These are phyloP conservation scores for Eristalinus sepulchralis DNA, from an alignment of 2,888 invertebrate species.

Conservation along the genomic window DNA sequence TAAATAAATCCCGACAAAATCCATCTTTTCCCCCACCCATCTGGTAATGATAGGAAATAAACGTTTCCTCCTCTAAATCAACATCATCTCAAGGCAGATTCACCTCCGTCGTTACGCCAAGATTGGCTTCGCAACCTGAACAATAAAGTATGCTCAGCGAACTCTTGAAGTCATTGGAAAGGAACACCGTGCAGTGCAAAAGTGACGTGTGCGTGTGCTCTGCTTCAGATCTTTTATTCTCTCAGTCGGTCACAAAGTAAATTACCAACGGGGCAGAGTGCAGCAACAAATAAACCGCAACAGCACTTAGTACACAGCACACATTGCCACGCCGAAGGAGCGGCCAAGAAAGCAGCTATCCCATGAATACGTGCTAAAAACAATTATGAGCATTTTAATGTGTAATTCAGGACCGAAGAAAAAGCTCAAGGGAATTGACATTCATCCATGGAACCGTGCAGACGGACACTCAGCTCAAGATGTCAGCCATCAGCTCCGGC, in stretches of 20 bases:
- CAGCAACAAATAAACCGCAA: constrained; percentile 5
- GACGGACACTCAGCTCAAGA: constrained; percentile 26
- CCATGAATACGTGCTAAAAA: constrained; percentile 49
- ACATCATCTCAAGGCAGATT: no score
- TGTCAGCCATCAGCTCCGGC: constrained; percentile 22
- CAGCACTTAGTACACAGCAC: background rate
- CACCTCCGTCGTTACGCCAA: no score
- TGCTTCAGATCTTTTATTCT: background rate
- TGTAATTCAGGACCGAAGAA: constrained; percentile 30
- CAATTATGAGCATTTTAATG: constrained; percentile 46
- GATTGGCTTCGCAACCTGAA: no score
- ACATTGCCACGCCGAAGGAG: background rate
- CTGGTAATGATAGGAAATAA: no score
- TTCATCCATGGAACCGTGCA: background rate
- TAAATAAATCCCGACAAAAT: no score
- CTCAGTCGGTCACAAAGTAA: constrained; percentile 16
- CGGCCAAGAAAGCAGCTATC: background rate
- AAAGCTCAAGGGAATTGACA: constrained; percentile 36
- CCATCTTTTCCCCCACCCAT: no score
- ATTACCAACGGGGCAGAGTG: background rate
- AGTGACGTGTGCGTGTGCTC: no score
- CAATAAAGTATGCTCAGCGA: no score
- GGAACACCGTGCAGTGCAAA: background rate
- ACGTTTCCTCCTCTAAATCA: no score
- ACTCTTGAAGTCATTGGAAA: background rate